Percentiles rank a stretch among this genome's conserved stretches.
These are phyloP conservation scores for Chamaea fasciata DNA, from an alignment of 2,113 vertebrate species.

Conservation along the genomic window DNA sequence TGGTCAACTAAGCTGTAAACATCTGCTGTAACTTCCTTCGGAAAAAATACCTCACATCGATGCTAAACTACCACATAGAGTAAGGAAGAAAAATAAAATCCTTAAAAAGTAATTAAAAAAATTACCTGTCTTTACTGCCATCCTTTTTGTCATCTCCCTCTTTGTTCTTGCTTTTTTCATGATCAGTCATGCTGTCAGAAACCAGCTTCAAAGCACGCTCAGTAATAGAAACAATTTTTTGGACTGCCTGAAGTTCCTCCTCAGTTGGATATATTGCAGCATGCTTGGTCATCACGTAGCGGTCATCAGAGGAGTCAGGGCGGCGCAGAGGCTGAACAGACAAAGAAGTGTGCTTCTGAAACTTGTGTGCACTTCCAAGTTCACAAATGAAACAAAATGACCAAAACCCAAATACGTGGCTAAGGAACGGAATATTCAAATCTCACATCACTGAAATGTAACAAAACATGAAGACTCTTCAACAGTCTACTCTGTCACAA, in stretches of 20 bases:
- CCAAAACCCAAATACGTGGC: not conserved
- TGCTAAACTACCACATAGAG: no score
- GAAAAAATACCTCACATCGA: no score
- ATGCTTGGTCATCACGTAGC: constrained; percentile 97
- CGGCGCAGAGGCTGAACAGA: constrained; percentile 86
- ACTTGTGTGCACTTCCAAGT: not conserved
- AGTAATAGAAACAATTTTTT: constrained; percentile 98
- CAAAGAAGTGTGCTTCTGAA: not conserved
- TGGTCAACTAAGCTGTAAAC: no score
- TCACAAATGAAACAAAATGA: not conserved
- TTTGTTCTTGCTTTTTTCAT: constrained; percentile 84
- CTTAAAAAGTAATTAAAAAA: not conserved
- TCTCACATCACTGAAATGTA: not conserved
- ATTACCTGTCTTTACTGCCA: constrained; percentile 83
- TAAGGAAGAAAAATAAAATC: not conserved
- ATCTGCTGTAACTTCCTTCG: no score
- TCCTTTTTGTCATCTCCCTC: constrained; percentile 93
- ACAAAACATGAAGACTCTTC: not conserved
- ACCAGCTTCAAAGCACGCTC: constrained; percentile 97
- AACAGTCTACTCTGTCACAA: not conserved
- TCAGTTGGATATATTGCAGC: constrained; percentile 96
- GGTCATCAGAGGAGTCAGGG: constrained; percentile 95
- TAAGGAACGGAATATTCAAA: not conserved
- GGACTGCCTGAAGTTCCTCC: constrained; percentile 94
- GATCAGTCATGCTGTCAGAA: constrained; percentile 92